A percentile compares a stretch with the other conserved stretches of the same genome.
These are phyloP conservation scores for Yponomeuta evonymella DNA, from an alignment of 2,888 invertebrate genomes.

Conservation along the genomic window DNA sequence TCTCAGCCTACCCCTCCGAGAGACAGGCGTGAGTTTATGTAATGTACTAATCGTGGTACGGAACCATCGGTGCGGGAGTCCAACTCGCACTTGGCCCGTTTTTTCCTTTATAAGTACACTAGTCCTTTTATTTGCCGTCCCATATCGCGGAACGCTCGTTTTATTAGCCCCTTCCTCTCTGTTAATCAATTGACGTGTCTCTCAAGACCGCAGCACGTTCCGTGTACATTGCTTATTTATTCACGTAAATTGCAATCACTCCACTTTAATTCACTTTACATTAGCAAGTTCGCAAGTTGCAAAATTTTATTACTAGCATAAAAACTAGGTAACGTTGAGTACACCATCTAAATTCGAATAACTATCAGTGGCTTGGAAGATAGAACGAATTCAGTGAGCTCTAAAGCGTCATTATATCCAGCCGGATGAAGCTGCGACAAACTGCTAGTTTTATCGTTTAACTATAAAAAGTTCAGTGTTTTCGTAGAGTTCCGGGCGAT, in stretches of 20 bases:
- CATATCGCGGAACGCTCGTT: conserved; percentile 43
- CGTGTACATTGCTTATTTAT: not conserved
- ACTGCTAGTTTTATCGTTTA: conserved; percentile 14
- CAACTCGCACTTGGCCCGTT: conserved; percentile 19
- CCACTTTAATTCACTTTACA: not conserved
- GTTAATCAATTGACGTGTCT: not conserved
- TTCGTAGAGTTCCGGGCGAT: not conserved
- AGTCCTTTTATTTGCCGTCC: conserved; percentile 53
- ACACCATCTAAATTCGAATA: conserved; percentile 9
- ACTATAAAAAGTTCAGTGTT: conserved; percentile 9
- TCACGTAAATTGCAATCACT: not conserved
- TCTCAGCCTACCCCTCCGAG: too few species aligned
- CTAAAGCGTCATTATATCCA: conserved; percentile 15
- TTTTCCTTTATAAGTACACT: conserved; percentile 24
- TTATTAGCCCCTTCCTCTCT: conserved; percentile 39
- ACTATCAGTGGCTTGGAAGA: conserved; percentile 19
- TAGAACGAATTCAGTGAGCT: conserved; percentile 27
- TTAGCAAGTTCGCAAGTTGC: not conserved
- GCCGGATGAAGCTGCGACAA: conserved; percentile 13
- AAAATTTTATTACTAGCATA: too few species aligned
- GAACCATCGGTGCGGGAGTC: too few species aligned
- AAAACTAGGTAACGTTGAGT: not conserved
- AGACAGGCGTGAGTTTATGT: too few species aligned
- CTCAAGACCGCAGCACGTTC: not conserved
- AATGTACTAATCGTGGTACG: too few species aligned